A percentile compares a stretch with the other conserved stretches of the same genome.
These are phyloP conservation scores for Eufriesea mexicana DNA, from an alignment of 1,140 invertebrate species.

Conservation along the genomic window DNA sequence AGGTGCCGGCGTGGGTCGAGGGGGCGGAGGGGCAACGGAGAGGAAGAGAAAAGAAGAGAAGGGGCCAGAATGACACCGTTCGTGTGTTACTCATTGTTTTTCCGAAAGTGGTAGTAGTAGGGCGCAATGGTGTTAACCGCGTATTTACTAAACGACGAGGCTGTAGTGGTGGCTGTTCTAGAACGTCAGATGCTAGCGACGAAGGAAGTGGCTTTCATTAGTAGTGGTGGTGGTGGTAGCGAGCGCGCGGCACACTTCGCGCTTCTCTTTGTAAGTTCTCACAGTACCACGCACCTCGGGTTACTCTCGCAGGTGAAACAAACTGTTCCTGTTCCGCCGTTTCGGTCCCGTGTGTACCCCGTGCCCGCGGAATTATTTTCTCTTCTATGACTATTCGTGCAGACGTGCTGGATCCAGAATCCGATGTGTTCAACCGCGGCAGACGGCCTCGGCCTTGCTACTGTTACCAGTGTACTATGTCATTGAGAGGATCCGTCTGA, in stretches of 20 bases:
- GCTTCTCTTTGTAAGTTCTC: conserved; percentile 63
- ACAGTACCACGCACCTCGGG: conserved; percentile 55
- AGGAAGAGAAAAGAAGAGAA: conserved; percentile 31
- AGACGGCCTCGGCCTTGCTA: conserved; percentile 43
- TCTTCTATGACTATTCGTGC: not conserved
- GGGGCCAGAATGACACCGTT: conserved; percentile 57
- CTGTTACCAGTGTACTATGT: conserved; percentile 17
- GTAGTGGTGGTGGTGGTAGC: conserved; percentile 60
- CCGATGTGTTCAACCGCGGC: conserved; percentile 34
- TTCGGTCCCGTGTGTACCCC: not conserved
- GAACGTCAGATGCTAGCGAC: conserved; percentile 58
- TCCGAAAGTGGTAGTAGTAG: conserved; percentile 48
- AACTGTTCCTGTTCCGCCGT: conserved; percentile 16
- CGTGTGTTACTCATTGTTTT: conserved; percentile 62
- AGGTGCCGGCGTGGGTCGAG: not conserved
- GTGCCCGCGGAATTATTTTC: not conserved
- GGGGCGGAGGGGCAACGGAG: not conserved
- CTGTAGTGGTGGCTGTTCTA: conserved; percentile 54
- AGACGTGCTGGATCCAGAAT: not conserved
- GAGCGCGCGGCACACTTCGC: conserved; percentile 60
- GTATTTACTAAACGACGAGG: conserved; percentile 58
- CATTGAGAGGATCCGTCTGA: not conserved
- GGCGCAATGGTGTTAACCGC: conserved; percentile 55
- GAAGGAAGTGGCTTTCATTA: conserved; percentile 65
- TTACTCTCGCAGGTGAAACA: conserved; percentile 53